Conservation (phyloP, 2,797 vertebrate species). For the Tiaroga cobitis region DNA sequence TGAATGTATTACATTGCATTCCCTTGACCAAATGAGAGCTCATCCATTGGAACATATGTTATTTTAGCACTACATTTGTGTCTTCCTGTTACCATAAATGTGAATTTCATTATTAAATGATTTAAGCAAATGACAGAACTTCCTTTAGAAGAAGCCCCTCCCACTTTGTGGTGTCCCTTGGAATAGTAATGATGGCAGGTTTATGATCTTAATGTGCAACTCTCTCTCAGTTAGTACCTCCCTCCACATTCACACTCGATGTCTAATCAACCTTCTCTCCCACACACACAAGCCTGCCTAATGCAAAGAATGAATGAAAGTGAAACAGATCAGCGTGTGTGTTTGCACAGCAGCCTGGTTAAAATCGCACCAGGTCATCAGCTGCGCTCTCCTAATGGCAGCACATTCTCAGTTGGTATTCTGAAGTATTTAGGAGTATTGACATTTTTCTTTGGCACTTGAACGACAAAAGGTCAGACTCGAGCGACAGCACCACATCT, state of each 20-base stretch:
- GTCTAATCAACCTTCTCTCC: slow-evolving; percentile 27
- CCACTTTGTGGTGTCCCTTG: neutral
- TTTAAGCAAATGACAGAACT: slow-evolving; percentile 19
- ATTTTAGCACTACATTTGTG: slow-evolving; percentile 29
- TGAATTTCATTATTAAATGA: slow-evolving; percentile 19
- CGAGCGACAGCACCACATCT: slow-evolving; percentile 72
- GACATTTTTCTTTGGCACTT: slow-evolving; percentile 74
- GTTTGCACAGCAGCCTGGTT: slow-evolving; percentile 66
- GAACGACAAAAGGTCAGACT: slow-evolving; percentile 67
- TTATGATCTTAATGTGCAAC: slow-evolving; percentile 1
- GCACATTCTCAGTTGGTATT: slow-evolving; percentile 65
- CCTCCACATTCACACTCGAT: slow-evolving; percentile 27
- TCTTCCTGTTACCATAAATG: slow-evolving; percentile 35
- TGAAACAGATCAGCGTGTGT: slow-evolving; percentile 40
- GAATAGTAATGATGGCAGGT: neutral
- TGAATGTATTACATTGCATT: neutral
- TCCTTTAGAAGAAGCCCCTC: slow-evolving; percentile 23
- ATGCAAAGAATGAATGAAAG: slow-evolving; percentile 31
- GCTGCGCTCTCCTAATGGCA: slow-evolving; percentile 67
- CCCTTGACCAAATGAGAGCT: neutral
- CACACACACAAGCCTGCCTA: neutral
- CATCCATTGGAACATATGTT: neutral
- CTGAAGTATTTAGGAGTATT: slow-evolving; percentile 67
- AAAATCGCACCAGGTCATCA: slow-evolving; percentile 73
- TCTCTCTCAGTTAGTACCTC: slow-evolving; percentile 6